Evolutionary conservation across 2,797 vertebrate genomes (phyloP).

Genomic region (Botia almorhae): DNA sequence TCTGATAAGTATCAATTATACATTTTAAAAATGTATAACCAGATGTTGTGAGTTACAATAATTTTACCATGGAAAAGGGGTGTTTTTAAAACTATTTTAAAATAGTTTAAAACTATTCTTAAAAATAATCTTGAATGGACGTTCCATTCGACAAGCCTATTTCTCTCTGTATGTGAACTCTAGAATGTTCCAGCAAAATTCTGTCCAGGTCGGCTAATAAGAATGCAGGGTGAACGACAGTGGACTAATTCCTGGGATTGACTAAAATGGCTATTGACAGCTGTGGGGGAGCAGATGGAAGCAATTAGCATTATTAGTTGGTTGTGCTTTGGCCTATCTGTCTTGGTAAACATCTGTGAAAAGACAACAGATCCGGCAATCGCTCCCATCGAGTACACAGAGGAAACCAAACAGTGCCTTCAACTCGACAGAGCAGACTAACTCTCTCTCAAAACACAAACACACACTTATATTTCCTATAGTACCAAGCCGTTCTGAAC

Average conservation of each 20-base stretch:
- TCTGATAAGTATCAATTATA: too few species aligned
- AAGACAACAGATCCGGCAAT: conserved; percentile 42
- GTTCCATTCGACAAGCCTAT: background rate
- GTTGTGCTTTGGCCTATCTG: conserved; percentile 66
- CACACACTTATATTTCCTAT: background rate
- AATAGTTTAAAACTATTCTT: too few species aligned
- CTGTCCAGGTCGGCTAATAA: conserved; percentile 52
- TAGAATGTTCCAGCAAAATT: background rate
- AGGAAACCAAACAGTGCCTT: conserved; percentile 21
- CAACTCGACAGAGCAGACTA: conserved; percentile 26
- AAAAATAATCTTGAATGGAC: too few species aligned
- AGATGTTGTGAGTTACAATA: too few species aligned
- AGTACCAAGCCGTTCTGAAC: background rate
- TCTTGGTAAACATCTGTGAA: conserved; percentile 69
- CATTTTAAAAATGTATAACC: too few species aligned
- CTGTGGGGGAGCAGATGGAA: conserved; percentile 71
- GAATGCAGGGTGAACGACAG: conserved; percentile 57
- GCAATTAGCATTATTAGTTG: conserved; percentile 71
- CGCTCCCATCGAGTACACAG: conserved; percentile 4
- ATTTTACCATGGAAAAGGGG: too few species aligned
- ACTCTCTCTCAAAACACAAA: background rate
- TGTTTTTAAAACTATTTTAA: too few species aligned
- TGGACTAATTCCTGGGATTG: conserved; percentile 67
- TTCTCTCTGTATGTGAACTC: background rate
- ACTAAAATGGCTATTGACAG: conserved; percentile 71